A percentile compares a stretch with the other conserved stretches of the same genome.
Evolutionary conservation across 2,113 vertebrate species (phyloP).

Genomic region (Heteronetta atricapilla): DNA sequence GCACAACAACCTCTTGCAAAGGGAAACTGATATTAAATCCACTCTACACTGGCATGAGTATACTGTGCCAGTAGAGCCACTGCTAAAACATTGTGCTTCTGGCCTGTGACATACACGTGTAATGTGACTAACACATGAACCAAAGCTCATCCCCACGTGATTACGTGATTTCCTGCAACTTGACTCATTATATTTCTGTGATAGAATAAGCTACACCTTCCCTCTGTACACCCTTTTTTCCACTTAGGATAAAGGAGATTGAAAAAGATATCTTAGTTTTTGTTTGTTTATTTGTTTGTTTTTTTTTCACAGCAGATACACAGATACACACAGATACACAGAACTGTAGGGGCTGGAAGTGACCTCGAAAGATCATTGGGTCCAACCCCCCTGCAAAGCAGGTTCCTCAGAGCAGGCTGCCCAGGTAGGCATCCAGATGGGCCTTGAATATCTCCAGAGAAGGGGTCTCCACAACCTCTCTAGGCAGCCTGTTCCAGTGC

Average conservation of each 20-base stretch:
- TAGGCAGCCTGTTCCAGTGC: no score
- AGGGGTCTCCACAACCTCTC: no score
- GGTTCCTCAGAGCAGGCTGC: no score
- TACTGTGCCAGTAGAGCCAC: background rate
- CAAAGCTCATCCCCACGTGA: background rate
- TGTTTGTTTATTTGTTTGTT: background rate
- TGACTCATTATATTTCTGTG: background rate
- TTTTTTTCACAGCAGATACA: no score
- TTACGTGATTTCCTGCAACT: background rate
- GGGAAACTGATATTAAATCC: background rate
- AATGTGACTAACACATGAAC: background rate
- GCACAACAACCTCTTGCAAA: background rate
- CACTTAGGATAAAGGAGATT: background rate
- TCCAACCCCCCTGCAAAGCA: no score
- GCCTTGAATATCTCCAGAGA: no score
- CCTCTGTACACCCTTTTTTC: background rate
- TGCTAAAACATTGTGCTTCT: background rate
- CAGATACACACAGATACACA: no score
- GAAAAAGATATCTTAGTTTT: background rate
- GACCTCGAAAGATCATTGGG: no score
- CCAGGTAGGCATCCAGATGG: no score
- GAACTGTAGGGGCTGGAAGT: no score
- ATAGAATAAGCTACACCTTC: background rate
- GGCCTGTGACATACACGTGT: background rate
- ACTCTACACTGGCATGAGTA: background rate